phyloP scores from a whole-genome alignment of 2,888 invertebrate species.

The Syrphus vitripennis region DNA sequence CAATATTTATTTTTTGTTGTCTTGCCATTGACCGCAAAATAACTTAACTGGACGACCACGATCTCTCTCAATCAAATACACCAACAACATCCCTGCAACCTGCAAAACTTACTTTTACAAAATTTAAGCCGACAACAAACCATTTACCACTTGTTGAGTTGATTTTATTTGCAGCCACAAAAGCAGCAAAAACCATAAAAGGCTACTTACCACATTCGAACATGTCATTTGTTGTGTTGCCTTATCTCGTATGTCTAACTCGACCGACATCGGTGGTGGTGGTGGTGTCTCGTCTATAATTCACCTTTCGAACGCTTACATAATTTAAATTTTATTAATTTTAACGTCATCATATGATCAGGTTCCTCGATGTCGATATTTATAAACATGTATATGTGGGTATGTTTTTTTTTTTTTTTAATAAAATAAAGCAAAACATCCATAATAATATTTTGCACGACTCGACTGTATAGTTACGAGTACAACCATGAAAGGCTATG shows the following conservation, averaged over 20 bases:
- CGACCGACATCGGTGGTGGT: background rate
- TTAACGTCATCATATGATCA: slow-evolving; percentile 38
- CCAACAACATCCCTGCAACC: slow-evolving; percentile 24
- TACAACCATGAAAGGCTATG: slow-evolving; percentile 16
- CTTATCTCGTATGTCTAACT: slow-evolving; percentile 17
- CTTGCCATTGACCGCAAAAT: slow-evolving; percentile 67
- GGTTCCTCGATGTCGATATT: slow-evolving; percentile 26
- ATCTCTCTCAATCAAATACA: slow-evolving; percentile 27
- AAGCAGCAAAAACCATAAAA: slow-evolving; percentile 43
- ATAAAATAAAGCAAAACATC: slow-evolving; percentile 2
- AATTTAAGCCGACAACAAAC: slow-evolving; percentile 13
- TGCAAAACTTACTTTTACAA: background rate
- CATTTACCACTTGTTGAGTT: slow-evolving; percentile 13
- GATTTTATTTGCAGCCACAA: slow-evolving; percentile 1
- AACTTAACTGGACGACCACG: slow-evolving; percentile 41
- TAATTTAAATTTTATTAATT: slow-evolving; percentile 36
- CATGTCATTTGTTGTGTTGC: slow-evolving; percentile 17
- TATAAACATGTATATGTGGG: background rate
- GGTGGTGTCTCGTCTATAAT: background rate
- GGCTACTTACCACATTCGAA: slow-evolving; percentile 43
- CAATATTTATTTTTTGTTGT: slow-evolving; percentile 2
- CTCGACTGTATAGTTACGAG: background rate
- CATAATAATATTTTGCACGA: slow-evolving; percentile 42
- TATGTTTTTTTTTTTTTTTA: slow-evolving; percentile 12
- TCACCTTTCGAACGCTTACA: slow-evolving; percentile 20